phyloP scores from a whole-genome alignment of 2,113 vertebrate species.

The Antechinus flavipes region DNA sequence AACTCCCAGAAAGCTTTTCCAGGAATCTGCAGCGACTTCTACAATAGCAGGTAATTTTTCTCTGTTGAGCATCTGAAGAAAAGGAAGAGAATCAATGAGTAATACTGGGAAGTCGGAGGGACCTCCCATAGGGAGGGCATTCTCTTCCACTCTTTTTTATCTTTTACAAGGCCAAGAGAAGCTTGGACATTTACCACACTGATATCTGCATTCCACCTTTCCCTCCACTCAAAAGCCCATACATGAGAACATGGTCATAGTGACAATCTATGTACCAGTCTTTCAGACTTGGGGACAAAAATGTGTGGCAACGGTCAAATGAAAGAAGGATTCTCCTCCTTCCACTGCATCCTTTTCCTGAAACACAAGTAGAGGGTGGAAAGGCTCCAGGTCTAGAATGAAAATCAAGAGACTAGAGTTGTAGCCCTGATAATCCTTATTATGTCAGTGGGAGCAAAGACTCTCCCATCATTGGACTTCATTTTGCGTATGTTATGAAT shows the following conservation, averaged over 20 bases:
- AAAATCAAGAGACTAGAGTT: neutral
- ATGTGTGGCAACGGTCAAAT: neutral
- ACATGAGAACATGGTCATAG: neutral
- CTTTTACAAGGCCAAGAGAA: neutral
- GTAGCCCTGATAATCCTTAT: neutral
- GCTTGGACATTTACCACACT: neutral
- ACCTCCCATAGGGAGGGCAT: neutral
- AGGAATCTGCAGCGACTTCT: fast-evolving
- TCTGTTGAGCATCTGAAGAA: neutral
- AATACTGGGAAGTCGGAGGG: neutral
- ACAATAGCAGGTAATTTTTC: neutral
- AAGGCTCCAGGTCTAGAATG: neutral
- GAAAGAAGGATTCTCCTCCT: neutral
- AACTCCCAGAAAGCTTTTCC: neutral
- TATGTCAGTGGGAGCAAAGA: neutral
- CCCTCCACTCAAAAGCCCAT: neutral
- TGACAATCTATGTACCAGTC: neutral
- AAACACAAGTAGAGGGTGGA: neutral
- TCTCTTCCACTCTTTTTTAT: neutral
- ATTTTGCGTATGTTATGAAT: neutral
- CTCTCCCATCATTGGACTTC: neutral
- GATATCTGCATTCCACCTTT: neutral
- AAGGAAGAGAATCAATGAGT: neutral
- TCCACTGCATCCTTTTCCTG: neutral
- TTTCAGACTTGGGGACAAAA: neutral